These are phyloP conservation scores for Drosophila tristis DNA, from an alignment of 1,140 invertebrate species.

Conservation along the genomic window DNA sequence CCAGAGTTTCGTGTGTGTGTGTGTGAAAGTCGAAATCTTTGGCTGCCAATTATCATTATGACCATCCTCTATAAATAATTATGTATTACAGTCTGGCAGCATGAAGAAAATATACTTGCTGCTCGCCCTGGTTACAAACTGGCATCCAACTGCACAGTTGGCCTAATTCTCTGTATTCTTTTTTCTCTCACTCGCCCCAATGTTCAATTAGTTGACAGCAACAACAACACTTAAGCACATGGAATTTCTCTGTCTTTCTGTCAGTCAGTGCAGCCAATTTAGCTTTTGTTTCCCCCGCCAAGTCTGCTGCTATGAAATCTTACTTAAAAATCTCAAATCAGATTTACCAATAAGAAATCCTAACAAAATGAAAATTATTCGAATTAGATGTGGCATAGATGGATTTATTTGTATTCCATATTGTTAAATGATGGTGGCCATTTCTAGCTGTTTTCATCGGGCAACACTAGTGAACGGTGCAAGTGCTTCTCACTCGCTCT, in stretches of 20 bases:
- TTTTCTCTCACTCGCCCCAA: conserved; percentile 22
- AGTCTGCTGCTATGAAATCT: too few relatives aligned
- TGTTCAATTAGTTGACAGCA: conserved; percentile 70
- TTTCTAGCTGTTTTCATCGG: not conserved
- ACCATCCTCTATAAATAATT: conserved; percentile 65
- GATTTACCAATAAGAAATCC: conserved; percentile 4
- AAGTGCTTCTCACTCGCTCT: conserved; percentile 33
- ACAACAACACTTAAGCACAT: conserved; percentile 42
- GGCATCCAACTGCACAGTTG: conserved; percentile 73
- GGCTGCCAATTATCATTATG: conserved; percentile 58
- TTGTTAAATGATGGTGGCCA: not conserved
- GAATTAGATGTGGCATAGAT: not conserved
- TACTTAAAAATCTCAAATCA: too few relatives aligned
- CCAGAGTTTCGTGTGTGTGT: conserved; percentile 8
- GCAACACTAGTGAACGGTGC: conserved; percentile 36
- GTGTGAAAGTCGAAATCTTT: conserved; percentile 58
- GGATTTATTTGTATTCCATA: too few relatives aligned
- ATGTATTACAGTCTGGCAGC: conserved; percentile 63
- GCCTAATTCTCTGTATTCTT: conserved; percentile 64
- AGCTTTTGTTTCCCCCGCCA: too few relatives aligned
- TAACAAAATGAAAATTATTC: not conserved
- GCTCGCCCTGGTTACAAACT: conserved; percentile 70
- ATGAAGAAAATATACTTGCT: conserved; percentile 70
- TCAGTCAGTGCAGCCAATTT: conserved; percentile 20
- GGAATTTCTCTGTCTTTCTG: conserved; percentile 65